phyloP scores from a whole-genome alignment of 2,797 vertebrate genomes.

The Rachycentron canadum region DNA sequence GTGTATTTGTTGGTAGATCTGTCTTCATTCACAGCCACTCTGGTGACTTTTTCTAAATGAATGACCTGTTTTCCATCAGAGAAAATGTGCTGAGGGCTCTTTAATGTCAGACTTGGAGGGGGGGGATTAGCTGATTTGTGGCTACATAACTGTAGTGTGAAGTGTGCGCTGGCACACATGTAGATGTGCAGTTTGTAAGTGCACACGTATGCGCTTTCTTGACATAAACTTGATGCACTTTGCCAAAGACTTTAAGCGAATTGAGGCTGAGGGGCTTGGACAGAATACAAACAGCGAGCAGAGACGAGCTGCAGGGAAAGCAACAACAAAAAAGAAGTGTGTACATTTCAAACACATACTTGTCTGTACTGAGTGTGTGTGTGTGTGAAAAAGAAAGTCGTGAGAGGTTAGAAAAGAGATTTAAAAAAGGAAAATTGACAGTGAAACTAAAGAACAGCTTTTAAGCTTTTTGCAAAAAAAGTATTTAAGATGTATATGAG shows the following conservation, averaged over 20 bases:
- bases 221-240: constrained; percentile 50
- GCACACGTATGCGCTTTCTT: constrained; percentile 37
- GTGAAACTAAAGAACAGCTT: constrained; percentile 41
- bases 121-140: constrained; percentile 62
- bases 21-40: constrained; percentile 26
- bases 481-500: constrained; percentile 54
- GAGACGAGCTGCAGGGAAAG: constrained; percentile 40
- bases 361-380: constrained; percentile 6
- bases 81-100: constrained; percentile 58
- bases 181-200: constrained; percentile 21
- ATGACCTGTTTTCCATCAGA: constrained; percentile 59
- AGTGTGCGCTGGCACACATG: constrained; percentile 29
- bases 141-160: constrained; percentile 29
- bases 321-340: constrained; percentile 29
- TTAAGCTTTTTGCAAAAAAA: constrained; percentile 34
- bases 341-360: constrained; percentile 18
- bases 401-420: constrained; percentile 6
- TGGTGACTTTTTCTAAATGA: constrained; percentile 46
- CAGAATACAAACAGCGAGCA: constrained; percentile 43
- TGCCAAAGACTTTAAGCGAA: constrained; percentile 63
- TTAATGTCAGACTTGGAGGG: constrained; percentile 46
- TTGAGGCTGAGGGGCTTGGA: constrained; percentile 60
- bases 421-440: constrained; percentile 7
- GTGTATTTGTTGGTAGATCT: constrained; percentile 29
- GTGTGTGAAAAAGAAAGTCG: neutral